Conservation (phyloP, 2,888 invertebrate genomes). For the Danaus chrysippus region DNA sequence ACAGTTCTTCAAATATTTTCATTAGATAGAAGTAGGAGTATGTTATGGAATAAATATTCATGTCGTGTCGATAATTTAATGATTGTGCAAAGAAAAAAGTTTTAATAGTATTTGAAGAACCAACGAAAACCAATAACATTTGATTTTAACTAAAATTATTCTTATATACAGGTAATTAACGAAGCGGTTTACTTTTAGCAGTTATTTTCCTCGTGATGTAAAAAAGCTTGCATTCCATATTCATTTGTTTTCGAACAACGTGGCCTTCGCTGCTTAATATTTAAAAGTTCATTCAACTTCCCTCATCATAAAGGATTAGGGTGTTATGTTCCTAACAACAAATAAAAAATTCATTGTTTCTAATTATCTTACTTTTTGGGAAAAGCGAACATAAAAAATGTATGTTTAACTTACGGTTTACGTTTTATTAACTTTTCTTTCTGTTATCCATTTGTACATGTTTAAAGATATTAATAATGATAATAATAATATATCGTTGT, state of each 20-base stretch:
- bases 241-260: constrained; percentile 34
- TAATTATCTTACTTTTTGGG: constrained; percentile 20
- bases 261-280: constrained; percentile 39
- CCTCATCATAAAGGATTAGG: constrained; percentile 42
- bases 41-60: not conserved
- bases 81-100: too few species aligned
- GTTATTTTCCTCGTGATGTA: constrained; percentile 13
- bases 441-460: too few species aligned
- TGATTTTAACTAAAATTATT: too few species aligned
- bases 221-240: constrained; percentile 29
- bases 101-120: too few species aligned
- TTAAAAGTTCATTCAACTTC: constrained; percentile 44
- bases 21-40: not conserved
- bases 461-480: too few species aligned
- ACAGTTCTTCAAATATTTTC: not conserved
- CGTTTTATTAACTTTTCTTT: not conserved
- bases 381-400: not conserved
- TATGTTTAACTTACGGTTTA: not conserved
- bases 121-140: too few species aligned
- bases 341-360: constrained; percentile 21
- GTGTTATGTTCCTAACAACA: constrained; percentile 14
- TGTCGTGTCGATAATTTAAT: not conserved
- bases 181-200: not conserved
- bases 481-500: too few species aligned
- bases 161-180: not conserved